These are phyloP conservation scores for Epizoanthus ramosus DNA, from an alignment of 92 coral and sea anemone genomes.

Conservation along the genomic window DNA sequence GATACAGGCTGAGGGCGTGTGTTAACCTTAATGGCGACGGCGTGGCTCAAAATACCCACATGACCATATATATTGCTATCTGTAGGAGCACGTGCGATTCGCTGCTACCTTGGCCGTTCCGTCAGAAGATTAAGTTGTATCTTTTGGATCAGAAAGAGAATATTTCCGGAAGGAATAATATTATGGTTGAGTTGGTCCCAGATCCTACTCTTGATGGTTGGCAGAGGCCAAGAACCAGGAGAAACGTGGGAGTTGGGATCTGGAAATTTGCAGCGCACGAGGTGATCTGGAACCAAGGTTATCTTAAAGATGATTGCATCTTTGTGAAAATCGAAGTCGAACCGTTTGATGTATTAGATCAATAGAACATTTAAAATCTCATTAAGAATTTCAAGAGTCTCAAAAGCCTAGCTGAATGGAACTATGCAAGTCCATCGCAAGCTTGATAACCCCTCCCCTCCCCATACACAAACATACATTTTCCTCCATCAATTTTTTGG, in stretches of 20 bases:
- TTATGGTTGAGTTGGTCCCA: not conserved
- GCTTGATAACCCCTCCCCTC: too few species aligned
- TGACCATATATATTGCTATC: too few species aligned
- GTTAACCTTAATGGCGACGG: too few species aligned
- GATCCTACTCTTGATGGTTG: not conserved
- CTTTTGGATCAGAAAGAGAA: conserved; percentile 4
- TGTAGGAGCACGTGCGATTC: too few species aligned
- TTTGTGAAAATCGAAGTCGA: conserved; percentile 6
- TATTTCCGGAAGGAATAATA: not conserved
- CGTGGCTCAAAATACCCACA: too few species aligned
- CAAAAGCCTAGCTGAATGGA: too few species aligned
- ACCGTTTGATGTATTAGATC: conserved; percentile 4
- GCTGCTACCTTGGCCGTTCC: too few species aligned
- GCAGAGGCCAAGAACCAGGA: not conserved
- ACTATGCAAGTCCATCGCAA: too few species aligned
- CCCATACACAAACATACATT: too few species aligned
- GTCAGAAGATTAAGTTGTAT: not conserved
- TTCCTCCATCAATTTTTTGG: too few species aligned
- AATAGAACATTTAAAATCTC: not conserved
- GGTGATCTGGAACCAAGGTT: conserved; percentile 1
- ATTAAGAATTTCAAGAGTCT: too few species aligned
- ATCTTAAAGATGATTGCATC: conserved; percentile 8
- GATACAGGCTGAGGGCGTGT: too few species aligned
- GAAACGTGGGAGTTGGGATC: conserved; percentile 2
- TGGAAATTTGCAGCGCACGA: conserved; percentile 19